phyloP scores from a whole-genome alignment of 2,113 vertebrate genomes.

The Protobothrops flavoviridis region DNA sequence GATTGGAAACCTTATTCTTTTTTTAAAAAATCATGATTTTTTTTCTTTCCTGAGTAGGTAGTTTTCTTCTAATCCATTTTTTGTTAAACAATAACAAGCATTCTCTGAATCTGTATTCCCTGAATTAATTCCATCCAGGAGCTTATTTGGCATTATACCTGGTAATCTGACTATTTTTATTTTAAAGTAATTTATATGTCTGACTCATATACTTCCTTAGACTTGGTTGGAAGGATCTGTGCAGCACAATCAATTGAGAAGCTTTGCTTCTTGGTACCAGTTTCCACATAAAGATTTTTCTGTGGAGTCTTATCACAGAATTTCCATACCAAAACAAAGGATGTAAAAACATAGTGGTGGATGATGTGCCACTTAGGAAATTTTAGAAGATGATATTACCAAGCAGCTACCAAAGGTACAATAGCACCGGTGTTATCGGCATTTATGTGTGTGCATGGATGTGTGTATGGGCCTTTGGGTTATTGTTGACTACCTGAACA shows the following conservation, averaged over 20 bases:
- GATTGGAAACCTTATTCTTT: no score
- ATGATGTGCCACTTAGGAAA: no score
- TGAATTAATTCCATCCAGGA: background rate
- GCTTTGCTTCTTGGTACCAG: background rate
- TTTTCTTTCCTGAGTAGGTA: background rate
- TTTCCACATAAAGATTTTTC: background rate
- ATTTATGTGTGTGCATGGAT: no score
- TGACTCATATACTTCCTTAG: background rate
- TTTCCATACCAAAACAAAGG: background rate
- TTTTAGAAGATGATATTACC: background rate
- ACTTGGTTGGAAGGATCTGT: background rate
- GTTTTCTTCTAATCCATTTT: slow-evolving; percentile 3
- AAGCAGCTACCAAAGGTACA: background rate
- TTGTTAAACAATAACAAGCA: background rate
- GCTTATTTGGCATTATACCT: background rate
- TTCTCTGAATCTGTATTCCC: background rate
- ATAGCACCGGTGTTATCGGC: background rate
- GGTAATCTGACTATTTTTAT: background rate
- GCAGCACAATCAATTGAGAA: background rate
- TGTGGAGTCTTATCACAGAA: background rate
- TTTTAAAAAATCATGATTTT: background rate
- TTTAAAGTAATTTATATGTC: background rate
- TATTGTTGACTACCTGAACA: background rate
- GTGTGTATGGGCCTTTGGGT: background rate
- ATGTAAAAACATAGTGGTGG: background rate